These are phyloP conservation scores for Grammomys surdaster DNA, from an alignment of 2,113 vertebrate species.

Conservation along the genomic window DNA sequence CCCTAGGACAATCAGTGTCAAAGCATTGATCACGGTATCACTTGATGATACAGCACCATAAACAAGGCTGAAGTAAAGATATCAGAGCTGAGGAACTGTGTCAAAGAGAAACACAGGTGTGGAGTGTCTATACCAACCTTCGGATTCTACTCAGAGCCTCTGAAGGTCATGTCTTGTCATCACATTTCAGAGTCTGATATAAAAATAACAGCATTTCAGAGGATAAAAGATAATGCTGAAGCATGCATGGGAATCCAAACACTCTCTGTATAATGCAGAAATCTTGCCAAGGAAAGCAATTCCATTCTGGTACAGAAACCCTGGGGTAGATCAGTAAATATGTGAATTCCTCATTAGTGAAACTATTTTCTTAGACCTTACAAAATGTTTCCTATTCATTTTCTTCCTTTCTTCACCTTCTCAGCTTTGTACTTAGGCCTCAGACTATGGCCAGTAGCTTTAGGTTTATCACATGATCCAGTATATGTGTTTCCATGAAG, in stretches of 20 bases:
- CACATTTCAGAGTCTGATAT: slow-evolving; percentile 49
- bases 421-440: background rate
- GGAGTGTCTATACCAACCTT: background rate
- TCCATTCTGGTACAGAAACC: slow-evolving; percentile 46
- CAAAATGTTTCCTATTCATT: background rate
- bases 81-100: slow-evolving; percentile 54
- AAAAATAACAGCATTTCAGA: slow-evolving; percentile 68
- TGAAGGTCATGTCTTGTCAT: slow-evolving; percentile 51
- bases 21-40: slow-evolving; percentile 38
- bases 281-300: background rate
- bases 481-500: background rate
- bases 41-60: slow-evolving; percentile 53
- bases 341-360: slow-evolving; percentile 2
- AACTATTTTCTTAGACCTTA: slow-evolving; percentile 22
- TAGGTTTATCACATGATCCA: background rate
- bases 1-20: slow-evolving; percentile 75
- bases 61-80: slow-evolving; percentile 25
- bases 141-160: slow-evolving; percentile 26
- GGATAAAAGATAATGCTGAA: slow-evolving; percentile 49
- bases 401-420: background rate
- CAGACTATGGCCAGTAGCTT: background rate
- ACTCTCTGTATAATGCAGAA: slow-evolving; percentile 34
- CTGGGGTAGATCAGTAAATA: slow-evolving; percentile 25
- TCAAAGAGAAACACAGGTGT: slow-evolving; percentile 70
- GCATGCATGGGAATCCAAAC: slow-evolving; percentile 53